phyloP scores from a whole-genome alignment of 2,113 vertebrate species.

The Nesoenas mayeri region DNA sequence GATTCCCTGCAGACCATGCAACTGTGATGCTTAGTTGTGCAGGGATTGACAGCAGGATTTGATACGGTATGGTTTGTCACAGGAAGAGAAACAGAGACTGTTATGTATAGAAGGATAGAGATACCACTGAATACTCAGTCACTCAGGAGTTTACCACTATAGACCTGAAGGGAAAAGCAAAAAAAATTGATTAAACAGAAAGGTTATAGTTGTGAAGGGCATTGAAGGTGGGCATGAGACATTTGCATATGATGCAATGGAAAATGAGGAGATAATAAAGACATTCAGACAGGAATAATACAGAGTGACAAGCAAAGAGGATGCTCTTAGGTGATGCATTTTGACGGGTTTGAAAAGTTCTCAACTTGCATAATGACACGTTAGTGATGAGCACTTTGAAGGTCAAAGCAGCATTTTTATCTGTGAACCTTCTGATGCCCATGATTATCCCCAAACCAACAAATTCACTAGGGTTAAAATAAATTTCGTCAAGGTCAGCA shows the following conservation, averaged over 20 bases:
- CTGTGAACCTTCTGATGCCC: neutral
- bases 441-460: constrained; percentile 24
- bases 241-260: constrained; percentile 34
- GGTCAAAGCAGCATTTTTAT: constrained; percentile 45
- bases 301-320: constrained; percentile 49
- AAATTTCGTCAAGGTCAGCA: constrained; percentile 35
- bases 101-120: neutral
- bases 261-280: constrained; percentile 55
- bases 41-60: neutral
- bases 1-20: neutral
- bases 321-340: constrained; percentile 41
- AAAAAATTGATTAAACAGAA: constrained; percentile 14
- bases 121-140: neutral
- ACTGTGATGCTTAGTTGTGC: neutral
- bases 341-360: constrained; percentile 41
- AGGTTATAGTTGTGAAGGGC: constrained; percentile 38
- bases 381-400: constrained; percentile 32
- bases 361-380: constrained; percentile 31
- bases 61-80: neutral
- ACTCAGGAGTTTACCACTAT: neutral
- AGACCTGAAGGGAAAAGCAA: neutral
- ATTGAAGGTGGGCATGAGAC: neutral
- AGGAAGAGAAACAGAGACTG: neutral
- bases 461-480: constrained; percentile 45
- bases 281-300: constrained; percentile 35